Percentiles rank a stretch among this genome's conserved stretches.
These are phyloP conservation scores for Conus betulinus DNA, from an alignment of 1,140 invertebrate species.

Conservation along the genomic window DNA sequence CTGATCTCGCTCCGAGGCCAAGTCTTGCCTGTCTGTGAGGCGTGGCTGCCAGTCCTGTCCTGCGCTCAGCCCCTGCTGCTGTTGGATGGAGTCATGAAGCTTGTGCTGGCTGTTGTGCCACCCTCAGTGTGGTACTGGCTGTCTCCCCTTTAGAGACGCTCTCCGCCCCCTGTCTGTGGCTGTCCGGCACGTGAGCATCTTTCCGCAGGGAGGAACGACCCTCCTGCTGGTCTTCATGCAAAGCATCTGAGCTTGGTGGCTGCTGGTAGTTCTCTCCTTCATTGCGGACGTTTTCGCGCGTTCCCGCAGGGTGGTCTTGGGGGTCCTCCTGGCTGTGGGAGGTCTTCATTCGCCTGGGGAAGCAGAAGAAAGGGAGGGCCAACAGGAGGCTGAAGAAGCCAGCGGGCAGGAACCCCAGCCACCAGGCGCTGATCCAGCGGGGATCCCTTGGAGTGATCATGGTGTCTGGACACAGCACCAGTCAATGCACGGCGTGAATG, in stretches of 20 bases:
- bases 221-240: no score
- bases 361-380: conserved; percentile 57
- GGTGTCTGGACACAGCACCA: conserved; percentile 43
- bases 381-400: conserved; percentile 49
- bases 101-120: not conserved
- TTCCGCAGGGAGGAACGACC: no score
- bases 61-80: not conserved
- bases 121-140: not conserved
- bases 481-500: no score
- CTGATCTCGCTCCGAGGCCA: not conserved
- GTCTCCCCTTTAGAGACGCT: not conserved
- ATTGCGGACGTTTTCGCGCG: no score
- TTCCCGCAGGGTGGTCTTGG: no score
- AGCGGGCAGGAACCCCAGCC: conserved; percentile 67
- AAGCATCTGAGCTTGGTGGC: no score
- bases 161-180: no score
- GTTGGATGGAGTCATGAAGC: not conserved
- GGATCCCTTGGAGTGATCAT: conserved; percentile 59
- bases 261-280: no score
- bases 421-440: conserved; percentile 71
- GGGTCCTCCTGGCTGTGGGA: no score
- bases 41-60: not conserved
- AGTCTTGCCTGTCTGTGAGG: not conserved
- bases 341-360: conserved; percentile 41
- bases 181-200: no score